Base-by-base conservation (phyloP, 2,888 invertebrate genomes). In the Acrobasis repandana region DNA sequence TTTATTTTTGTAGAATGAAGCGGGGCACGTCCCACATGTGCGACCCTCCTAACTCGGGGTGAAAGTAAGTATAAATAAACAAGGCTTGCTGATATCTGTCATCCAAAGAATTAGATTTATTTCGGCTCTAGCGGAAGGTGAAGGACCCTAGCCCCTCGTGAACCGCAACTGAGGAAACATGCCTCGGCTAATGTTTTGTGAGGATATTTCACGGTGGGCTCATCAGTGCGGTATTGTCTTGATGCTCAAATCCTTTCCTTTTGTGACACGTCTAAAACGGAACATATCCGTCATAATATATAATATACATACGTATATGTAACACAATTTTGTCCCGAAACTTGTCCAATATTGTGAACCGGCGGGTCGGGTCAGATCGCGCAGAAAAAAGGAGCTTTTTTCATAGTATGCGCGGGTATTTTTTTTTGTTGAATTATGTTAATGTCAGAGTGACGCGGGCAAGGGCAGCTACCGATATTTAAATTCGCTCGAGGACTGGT, bases 31-130 rank as follows among this genome's bases (percentile, higher is more conserved):
- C 76, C 77, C 91, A 88, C 83, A 85, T 88, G 89, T 82, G 76
- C 83, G 76, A 83, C 87, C 88, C 88, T 83, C 80, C 77, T 67
- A 78, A 74, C 73, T 75, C 74, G 72, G 85, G 85, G 83, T 85
- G 84, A 89, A 89, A 88, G 84, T 90, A 89, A 88, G 84, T 90
- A 92, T 89, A 91, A 90, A 92, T 92, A 92, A 90, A 91, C 90
- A 86, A 88, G 86, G 81, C 88, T 90, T 86, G 88, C 91, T 90
- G 92, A 90, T 92, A 90, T 90, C 90, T 90, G 90, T 91, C 92
- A 92, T 90, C 87, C 85, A 72, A 88, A 71, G 89, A 86, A 88
- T 90, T 89, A 90, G 88, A 91, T 91, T 91, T 89, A 91, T 91
- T 88, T 90, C 86, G 80, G 86, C 83, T 83, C 77, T 77, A 75